Evolutionary conservation across 2,113 vertebrate genomes (phyloP).

Genomic region (Lucifuga dentata): DNA sequence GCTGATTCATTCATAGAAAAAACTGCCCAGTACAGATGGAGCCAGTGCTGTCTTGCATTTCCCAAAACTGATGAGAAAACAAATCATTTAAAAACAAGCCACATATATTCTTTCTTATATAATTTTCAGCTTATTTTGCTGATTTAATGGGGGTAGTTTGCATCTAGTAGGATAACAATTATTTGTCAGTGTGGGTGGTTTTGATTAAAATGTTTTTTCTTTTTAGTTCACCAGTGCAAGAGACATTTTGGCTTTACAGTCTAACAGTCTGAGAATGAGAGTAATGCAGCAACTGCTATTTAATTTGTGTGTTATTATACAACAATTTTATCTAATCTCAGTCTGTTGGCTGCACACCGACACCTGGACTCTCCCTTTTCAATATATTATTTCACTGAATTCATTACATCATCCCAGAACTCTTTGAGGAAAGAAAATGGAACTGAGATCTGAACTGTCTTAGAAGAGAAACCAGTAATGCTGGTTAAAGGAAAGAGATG

Average conservation of each 20-base stretch:
- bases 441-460: constrained; percentile 18
- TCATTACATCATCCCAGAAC: neutral
- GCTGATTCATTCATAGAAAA: constrained; percentile 41
- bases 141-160: neutral
- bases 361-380: neutral
- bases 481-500: constrained; percentile 13
- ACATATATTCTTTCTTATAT: neutral
- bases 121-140: neutral
- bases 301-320: too few relatives aligned
- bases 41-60: constrained; percentile 18
- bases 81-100: constrained; percentile 5
- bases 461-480: neutral
- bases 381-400: neutral
- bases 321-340: too few relatives aligned
- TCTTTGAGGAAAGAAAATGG: neutral
- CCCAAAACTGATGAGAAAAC: constrained; percentile 42
- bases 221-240: too few relatives aligned
- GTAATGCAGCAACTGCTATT: neutral
- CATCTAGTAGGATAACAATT: too few relatives aligned
- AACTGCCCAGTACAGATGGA: constrained; percentile 15
- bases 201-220: too few relatives aligned
- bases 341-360: neutral
- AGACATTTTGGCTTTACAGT: neutral
- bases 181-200: too few relatives aligned
- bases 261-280: neutral